These are phyloP conservation scores for silkworm (Bombyx mori) DNA, from an alignment of 1,140 invertebrate genomes.

Conservation along the genomic window DNA sequence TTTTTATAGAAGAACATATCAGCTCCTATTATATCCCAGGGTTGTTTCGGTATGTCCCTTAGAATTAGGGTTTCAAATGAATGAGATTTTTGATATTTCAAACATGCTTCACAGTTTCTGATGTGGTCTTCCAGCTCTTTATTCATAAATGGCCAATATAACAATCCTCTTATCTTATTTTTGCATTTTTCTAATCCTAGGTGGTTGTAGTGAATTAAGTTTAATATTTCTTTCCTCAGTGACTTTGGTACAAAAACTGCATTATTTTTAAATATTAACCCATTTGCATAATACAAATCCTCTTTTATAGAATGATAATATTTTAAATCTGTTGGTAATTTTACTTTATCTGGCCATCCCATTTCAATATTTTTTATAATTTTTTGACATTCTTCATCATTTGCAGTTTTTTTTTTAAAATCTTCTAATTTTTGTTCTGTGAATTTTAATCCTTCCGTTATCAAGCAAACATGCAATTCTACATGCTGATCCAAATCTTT, in stretches of 20 bases:
- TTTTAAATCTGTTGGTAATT: too few species aligned
- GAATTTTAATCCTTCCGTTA: too few species aligned
- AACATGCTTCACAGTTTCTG: not conserved
- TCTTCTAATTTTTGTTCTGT: too few species aligned
- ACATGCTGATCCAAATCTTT: too few species aligned
- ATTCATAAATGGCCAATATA: slow-evolving; percentile 23
- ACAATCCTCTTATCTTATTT: slow-evolving; percentile 10
- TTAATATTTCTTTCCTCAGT: slow-evolving; percentile 1
- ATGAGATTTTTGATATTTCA: not conserved
- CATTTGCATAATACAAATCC: too few species aligned
- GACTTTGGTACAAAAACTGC: not conserved
- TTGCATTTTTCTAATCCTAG: not conserved
- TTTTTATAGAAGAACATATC: not conserved
- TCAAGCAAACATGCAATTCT: too few species aligned
- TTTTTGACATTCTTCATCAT: too few species aligned
- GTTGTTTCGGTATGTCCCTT: not conserved
- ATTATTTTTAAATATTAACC: not conserved
- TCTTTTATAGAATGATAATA: too few species aligned
- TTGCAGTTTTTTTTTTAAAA: too few species aligned
- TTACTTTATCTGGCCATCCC: too few species aligned
- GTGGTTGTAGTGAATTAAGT: slow-evolving; percentile 1
- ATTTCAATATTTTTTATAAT: not conserved
- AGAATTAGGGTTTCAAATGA: not conserved
- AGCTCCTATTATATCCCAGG: not conserved
- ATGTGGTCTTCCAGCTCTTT: not conserved